Evolutionary conservation across 2,888 invertebrate species (phyloP), one percentile per base, ranked within the genome.

Genomic region (Amphimallon solstitiale): DNA sequence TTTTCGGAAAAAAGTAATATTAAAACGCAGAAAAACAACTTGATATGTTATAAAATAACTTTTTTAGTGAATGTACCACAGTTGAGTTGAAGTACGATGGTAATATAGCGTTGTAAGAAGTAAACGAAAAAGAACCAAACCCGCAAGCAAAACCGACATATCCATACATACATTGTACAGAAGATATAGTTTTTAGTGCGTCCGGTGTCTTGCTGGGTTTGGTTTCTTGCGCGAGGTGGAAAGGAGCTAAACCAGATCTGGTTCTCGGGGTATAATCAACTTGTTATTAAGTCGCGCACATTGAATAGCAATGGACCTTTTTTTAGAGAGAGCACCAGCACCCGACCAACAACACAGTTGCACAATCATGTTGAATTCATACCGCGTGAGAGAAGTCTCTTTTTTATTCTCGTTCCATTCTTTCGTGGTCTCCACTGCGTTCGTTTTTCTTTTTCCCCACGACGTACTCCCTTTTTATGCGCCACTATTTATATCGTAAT

Each of bases 311-410:
- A 70, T 72, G 66, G 67, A 49, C 67, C 54, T 60, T 37, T 66
- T 29, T 29, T 29, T n/a, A n/a, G n/a, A n/a, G n/a, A 29, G 29
- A 29, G 29, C 9, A 9, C 29, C 9, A 9, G 5, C 9, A 9
- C 29, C 6, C 29, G 29, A 29, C 9, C 29, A 29, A 29, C 29
- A n/a, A n/a, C n/a, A n/a, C n/a, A 29, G 29, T 29, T 54, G 56
- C 65, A 64, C 56, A 48, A 69, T 72, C 72, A 72, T 71, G 71
- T 71, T 70, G 71, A 66, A 72, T 72, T 72, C 72, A 72, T 72
- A 62, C 51, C 67, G 65, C 69, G 69, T 69, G 70, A 70, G 71
- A 66, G 69, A 59, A 60, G 74, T 77, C 75, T 70, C 40, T 69
- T 71, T 10, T 51, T 51, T 19, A 37, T 56, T 21, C 40, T 1